Percentiles rank a stretch among this genome's conserved stretches.
These are phyloP conservation scores for Myotis brandtii DNA, from an alignment of 2,113 vertebrate genomes.

Conservation along the genomic window DNA sequence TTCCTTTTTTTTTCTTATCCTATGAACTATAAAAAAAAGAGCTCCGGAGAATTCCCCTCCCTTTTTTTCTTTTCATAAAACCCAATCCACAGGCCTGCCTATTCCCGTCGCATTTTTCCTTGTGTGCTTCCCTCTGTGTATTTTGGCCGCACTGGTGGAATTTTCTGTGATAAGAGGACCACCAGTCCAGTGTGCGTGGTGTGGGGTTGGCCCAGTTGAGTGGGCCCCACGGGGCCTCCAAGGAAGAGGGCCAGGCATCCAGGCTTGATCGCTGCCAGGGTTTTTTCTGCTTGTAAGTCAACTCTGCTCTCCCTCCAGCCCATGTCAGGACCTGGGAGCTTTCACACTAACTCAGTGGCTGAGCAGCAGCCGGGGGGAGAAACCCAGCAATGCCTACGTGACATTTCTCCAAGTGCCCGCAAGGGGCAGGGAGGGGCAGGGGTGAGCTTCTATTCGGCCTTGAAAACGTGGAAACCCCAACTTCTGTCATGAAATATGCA, in stretches of 20 bases:
- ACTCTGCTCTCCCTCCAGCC: constrained; percentile 60
- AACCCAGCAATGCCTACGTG: neutral
- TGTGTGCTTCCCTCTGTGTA: constrained; percentile 74
- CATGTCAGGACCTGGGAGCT: neutral
- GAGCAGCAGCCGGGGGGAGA: neutral
- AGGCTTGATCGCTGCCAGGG: constrained; percentile 51
- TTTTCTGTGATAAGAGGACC: constrained; percentile 80
- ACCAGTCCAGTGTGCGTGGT: constrained; percentile 64
- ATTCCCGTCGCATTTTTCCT: constrained; percentile 68
- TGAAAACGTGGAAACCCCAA: neutral
- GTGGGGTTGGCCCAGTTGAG: constrained; percentile 57
- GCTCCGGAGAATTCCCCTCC: neutral
- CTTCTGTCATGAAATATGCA: neutral
- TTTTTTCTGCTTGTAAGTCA: constrained; percentile 42
- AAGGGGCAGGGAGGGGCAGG: too few species aligned
- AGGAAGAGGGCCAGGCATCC: constrained; percentile 66
- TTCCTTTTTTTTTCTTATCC: neutral
- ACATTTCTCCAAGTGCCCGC: neutral
- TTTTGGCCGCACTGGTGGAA: constrained; percentile 73
- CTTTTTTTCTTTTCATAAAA: constrained; percentile 43
- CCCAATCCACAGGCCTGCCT: constrained; percentile 28
- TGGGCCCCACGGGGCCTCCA: constrained; percentile 24
- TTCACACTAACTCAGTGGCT: neutral
- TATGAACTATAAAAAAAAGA: constrained; percentile 1
- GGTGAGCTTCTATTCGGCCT: too few species aligned